A percentile compares a stretch with the other conserved stretches of the same genome.
phyloP scores from a whole-genome alignment of 2,113 vertebrate species.

The Tetrao urogallus region DNA sequence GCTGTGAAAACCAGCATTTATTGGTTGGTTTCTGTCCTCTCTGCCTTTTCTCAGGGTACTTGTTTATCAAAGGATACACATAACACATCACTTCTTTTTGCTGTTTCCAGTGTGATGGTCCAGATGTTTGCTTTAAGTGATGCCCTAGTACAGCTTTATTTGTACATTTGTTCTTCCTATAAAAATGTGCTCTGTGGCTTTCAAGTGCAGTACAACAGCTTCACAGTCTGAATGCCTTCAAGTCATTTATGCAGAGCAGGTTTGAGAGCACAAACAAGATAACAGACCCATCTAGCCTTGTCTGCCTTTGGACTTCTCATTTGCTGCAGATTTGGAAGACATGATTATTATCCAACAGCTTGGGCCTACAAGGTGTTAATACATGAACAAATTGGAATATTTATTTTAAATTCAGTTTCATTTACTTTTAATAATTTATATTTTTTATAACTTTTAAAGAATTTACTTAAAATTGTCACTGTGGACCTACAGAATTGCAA shows the following conservation, averaged over 20 bases:
- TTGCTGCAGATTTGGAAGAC: background rate
- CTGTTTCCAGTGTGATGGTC: background rate
- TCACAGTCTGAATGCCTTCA: background rate
- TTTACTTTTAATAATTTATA: too few species aligned
- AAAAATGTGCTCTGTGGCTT: background rate
- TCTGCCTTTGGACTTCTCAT: background rate
- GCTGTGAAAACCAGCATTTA: background rate
- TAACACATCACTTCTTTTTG: background rate
- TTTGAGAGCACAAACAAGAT: background rate
- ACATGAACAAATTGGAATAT: background rate
- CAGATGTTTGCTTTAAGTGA: background rate
- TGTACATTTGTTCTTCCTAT: background rate
- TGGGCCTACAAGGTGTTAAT: background rate
- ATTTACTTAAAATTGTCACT: too few species aligned
- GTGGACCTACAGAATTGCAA: background rate
- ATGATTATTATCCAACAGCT: background rate
- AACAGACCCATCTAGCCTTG: background rate
- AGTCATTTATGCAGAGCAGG: background rate
- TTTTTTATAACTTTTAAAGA: too few species aligned
- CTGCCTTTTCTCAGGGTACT: slow-evolving; percentile 29
- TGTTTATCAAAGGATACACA: background rate
- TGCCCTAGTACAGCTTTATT: background rate
- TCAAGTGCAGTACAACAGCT: background rate
- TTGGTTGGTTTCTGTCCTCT: background rate
- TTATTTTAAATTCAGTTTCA: background rate